Percentiles rank a stretch among this genome's conserved stretches.
These are phyloP conservation scores for Lingula anatina DNA, from an alignment of 2,888 invertebrate species.

Conservation along the genomic window DNA sequence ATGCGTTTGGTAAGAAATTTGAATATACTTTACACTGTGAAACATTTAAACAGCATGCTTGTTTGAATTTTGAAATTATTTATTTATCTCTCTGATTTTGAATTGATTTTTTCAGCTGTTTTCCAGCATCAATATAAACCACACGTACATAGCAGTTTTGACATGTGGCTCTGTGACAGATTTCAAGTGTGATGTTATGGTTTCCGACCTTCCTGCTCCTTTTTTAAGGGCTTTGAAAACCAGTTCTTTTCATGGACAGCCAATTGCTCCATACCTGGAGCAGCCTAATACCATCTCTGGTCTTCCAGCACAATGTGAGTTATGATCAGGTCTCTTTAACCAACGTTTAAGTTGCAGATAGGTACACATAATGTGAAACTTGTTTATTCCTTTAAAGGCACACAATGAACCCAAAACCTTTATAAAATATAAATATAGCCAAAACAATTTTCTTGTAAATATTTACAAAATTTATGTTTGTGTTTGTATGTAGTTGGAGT, in stretches of 20 bases:
- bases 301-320: slow-evolving; percentile 41
- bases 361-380: no score
- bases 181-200: slow-evolving; percentile 30
- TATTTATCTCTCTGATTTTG: neutral
- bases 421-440: no score
- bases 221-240: slow-evolving; percentile 37
- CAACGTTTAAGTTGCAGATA: no score
- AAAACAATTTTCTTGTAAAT: no score
- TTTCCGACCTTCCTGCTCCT: slow-evolving; percentile 30
- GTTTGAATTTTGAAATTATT: neutral
- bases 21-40: neutral
- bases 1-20: neutral
- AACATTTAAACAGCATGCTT: neutral
- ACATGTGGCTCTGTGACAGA: slow-evolving; percentile 24
- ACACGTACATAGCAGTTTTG: slow-evolving; percentile 26
- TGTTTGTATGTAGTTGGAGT: no score
- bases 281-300: slow-evolving; percentile 42
- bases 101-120: slow-evolving; percentile 30
- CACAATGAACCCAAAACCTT: no score
- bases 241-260: slow-evolving; percentile 20
- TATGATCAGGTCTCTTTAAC: no score
- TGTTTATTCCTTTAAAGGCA: no score
- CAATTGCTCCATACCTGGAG: slow-evolving; percentile 33
- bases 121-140: slow-evolving; percentile 17
- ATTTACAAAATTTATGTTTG: no score